phyloP scores from a whole-genome alignment of 2,888 invertebrate species.

The Volucella bombylans region DNA sequence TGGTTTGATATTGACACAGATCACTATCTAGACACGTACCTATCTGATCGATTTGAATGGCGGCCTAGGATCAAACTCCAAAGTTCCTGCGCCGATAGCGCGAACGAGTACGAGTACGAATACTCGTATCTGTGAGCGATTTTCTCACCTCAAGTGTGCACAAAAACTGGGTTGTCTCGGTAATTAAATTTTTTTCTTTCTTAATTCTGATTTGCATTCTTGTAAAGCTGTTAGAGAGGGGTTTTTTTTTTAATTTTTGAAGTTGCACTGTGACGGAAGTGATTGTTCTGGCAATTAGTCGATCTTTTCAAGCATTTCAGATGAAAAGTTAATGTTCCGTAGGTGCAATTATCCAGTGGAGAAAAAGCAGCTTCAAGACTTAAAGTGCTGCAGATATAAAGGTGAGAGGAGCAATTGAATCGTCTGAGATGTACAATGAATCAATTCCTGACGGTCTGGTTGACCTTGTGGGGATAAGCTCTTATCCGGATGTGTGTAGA shows the following conservation, averaged over 20 bases:
- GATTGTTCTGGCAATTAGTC: constrained; percentile 49
- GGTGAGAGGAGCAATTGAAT: constrained; percentile 42
- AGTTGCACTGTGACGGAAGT: constrained; percentile 57
- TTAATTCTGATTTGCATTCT: constrained; percentile 31
- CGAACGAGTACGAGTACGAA: background rate
- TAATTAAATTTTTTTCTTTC: constrained; percentile 42
- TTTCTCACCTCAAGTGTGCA: constrained; percentile 8
- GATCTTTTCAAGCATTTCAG: constrained; percentile 46
- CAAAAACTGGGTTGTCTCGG: constrained; percentile 44
- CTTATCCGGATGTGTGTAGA: no score
- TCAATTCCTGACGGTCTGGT: no score
- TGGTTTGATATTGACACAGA: constrained; percentile 68
- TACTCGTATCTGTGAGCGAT: background rate
- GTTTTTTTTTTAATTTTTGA: background rate
- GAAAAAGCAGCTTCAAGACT: constrained; percentile 22
- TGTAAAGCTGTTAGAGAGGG: background rate
- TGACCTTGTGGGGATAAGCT: no score
- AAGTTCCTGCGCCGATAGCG: constrained; percentile 26
- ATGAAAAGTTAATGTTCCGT: constrained; percentile 44
- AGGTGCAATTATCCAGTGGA: constrained; percentile 21
- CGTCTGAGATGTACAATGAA: background rate
- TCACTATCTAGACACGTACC: constrained; percentile 24
- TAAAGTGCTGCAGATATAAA: constrained; percentile 18
- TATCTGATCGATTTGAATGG: constrained; percentile 5
- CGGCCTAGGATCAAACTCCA: constrained; percentile 61